Conservation (phyloP, 2,888 invertebrate species). For the Epinotia brunnichana region DNA sequence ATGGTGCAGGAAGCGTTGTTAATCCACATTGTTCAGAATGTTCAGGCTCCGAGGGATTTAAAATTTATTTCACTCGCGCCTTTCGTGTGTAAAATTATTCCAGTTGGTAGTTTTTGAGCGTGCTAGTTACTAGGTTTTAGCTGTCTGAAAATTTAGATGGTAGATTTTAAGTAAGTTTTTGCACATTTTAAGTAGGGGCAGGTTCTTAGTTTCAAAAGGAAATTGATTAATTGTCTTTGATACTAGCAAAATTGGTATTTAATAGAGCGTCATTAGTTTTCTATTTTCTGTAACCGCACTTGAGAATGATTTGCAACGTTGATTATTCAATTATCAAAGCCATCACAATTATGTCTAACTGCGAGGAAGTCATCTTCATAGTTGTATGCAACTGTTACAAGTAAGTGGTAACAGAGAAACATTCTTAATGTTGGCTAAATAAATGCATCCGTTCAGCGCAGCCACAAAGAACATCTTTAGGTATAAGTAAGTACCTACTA, state of each 20-base stretch:
- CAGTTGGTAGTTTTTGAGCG: conserved; percentile 18
- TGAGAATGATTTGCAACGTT: not conserved
- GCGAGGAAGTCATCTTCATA: too few relatives aligned
- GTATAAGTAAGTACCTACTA: not conserved
- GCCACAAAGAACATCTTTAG: not conserved
- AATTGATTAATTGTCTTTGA: not conserved
- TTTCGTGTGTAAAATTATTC: conserved; percentile 22
- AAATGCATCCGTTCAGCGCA: not conserved
- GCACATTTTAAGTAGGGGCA: too few relatives aligned
- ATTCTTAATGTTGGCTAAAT: not conserved
- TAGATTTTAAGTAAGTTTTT: not conserved
- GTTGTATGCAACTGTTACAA: too few relatives aligned
- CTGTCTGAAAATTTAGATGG: not conserved
- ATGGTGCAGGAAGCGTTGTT: conserved; percentile 41
- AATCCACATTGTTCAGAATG: conserved; percentile 44
- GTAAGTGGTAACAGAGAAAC: too few relatives aligned
- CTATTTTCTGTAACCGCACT: not conserved
- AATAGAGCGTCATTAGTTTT: not conserved
- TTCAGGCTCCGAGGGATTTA: conserved; percentile 38
- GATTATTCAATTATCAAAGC: not conserved
- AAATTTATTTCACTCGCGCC: conserved; percentile 39
- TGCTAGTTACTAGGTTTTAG: not conserved
- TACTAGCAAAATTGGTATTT: not conserved
- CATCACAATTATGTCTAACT: too few relatives aligned
- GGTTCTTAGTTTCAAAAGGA: too few relatives aligned